phyloP scores from a whole-genome alignment of 2,113 vertebrate genomes.

The Cyphomyrus plagiostoma region DNA sequence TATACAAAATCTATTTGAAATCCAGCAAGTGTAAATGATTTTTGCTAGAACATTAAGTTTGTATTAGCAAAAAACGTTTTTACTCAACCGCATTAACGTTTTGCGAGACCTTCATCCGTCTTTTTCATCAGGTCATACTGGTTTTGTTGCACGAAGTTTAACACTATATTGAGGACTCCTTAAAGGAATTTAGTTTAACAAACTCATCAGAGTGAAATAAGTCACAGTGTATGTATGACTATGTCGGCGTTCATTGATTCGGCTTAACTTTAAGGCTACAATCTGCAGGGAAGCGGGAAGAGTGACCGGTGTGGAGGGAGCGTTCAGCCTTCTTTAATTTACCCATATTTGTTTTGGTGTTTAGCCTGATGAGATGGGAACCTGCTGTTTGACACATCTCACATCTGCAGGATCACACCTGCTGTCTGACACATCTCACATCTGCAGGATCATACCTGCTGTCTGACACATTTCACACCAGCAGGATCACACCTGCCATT shows the following conservation, averaged over 20 bases:
- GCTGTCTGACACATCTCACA: background rate
- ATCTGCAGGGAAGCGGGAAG: background rate
- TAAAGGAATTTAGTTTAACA: background rate
- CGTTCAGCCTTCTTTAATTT: background rate
- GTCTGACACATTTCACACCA: background rate
- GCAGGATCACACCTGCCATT: background rate
- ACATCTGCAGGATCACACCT: background rate
- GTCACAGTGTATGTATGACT: slow-evolving; percentile 1
- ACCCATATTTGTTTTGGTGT: background rate
- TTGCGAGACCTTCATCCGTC: background rate
- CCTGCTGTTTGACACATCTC: background rate
- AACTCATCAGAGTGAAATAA: slow-evolving; percentile 3
- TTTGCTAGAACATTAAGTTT: background rate
- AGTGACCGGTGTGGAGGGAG: background rate
- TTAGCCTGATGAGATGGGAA: background rate
- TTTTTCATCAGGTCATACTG: slow-evolving; percentile 10
- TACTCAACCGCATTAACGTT: background rate
- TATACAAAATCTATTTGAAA: background rate
- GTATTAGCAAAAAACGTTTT: slow-evolving; percentile 8
- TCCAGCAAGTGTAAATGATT: background rate
- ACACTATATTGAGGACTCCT: background rate
- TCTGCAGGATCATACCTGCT: background rate
- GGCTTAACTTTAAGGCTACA: background rate
- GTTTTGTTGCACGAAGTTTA: slow-evolving; percentile 1
- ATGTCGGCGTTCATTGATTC: background rate